These are phyloP conservation scores for Shargacucullia verbasci DNA, from an alignment of 2,888 invertebrate species.

Conservation along the genomic window DNA sequence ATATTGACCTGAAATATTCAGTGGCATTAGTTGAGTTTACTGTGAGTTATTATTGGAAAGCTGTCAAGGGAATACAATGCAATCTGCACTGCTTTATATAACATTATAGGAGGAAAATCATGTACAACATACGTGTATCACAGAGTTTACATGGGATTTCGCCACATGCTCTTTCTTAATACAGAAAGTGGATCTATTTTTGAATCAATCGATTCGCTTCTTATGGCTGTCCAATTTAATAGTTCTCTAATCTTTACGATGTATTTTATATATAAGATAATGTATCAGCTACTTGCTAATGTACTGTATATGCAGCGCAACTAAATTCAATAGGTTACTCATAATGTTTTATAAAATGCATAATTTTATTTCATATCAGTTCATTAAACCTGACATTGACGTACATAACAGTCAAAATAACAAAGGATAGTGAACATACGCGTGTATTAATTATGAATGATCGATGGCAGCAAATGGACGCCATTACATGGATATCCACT, in stretches of 20 bases:
- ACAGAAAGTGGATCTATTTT: constrained; percentile 19
- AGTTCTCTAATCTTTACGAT: not conserved
- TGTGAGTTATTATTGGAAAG: constrained; percentile 41
- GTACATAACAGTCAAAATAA: constrained; percentile 3
- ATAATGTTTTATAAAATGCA: too few relatives aligned
- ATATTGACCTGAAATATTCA: constrained; percentile 32
- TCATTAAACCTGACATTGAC: constrained; percentile 3
- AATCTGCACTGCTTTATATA: constrained; percentile 13
- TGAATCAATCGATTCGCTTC: constrained; percentile 20
- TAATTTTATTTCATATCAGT: too few relatives aligned
- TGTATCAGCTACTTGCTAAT: too few relatives aligned
- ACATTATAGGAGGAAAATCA: constrained; percentile 34
- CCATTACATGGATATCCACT: constrained; percentile 4
- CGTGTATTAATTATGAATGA: constrained; percentile 6
- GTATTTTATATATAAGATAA: too few relatives aligned
- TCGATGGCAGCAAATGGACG: not conserved
- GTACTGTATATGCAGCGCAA: too few relatives aligned
- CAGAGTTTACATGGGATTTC: constrained; percentile 7
- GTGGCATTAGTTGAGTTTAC: constrained; percentile 15
- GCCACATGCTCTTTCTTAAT: not conserved
- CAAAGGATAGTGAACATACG: constrained; percentile 5
- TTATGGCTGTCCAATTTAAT: constrained; percentile 12
- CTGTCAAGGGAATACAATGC: constrained; percentile 38
- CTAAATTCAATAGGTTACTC: not conserved
- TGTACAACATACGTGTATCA: constrained; percentile 8